Percentiles rank a stretch among this genome's conserved stretches.
These are phyloP conservation scores for Bubo bubo DNA, from an alignment of 2,113 vertebrate genomes.

Conservation along the genomic window DNA sequence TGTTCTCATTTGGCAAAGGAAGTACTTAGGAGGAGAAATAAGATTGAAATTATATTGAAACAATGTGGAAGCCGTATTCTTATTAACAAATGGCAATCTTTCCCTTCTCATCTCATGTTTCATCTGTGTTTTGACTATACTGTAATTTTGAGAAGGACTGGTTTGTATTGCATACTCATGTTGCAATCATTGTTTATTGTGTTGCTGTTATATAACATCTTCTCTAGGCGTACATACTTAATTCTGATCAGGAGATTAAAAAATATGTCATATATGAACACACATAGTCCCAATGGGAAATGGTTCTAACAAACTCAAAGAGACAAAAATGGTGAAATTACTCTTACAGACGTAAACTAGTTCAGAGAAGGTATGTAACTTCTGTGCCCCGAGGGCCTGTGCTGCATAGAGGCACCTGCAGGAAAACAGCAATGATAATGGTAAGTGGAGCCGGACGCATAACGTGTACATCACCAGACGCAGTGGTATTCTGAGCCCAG, in stretches of 20 bases:
- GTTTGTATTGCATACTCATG: background rate
- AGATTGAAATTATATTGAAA: background rate
- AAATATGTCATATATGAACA: background rate
- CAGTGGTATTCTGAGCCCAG: background rate
- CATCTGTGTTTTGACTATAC: background rate
- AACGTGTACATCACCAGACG: background rate
- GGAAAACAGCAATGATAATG: background rate
- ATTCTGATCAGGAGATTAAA: conserved; percentile 5
- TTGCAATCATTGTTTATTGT: conserved; percentile 29
- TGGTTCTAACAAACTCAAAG: background rate
- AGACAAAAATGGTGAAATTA: background rate
- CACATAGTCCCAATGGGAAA: background rate
- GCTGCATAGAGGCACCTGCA: background rate
- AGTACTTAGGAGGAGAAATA: background rate
- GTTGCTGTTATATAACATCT: conserved; percentile 19
- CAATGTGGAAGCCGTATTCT: background rate
- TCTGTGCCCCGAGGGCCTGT: fast-evolving
- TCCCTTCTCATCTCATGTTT: background rate
- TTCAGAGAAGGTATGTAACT: background rate
- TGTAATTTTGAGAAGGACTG: background rate
- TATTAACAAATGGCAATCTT: background rate
- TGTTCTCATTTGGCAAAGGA: background rate
- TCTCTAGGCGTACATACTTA: background rate
- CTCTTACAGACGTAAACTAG: background rate
- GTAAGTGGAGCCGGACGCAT: background rate